Percentiles rank a stretch among this genome's conserved stretches.
These are phyloP conservation scores for Haemorhous mexicanus DNA, from an alignment of 2,113 vertebrate species.

Conservation along the genomic window DNA sequence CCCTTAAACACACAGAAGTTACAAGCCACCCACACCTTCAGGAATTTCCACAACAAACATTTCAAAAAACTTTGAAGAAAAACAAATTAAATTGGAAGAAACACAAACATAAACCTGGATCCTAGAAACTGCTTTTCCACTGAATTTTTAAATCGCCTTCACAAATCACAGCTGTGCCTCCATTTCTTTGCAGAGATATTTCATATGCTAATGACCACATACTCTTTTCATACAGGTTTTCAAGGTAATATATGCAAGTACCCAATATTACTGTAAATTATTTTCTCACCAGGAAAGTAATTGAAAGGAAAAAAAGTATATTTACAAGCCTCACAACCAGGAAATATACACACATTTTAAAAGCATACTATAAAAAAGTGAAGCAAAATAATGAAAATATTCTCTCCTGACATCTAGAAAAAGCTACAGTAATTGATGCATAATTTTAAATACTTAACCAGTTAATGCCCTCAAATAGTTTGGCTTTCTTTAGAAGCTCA, in stretches of 20 bases:
- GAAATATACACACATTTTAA: not conserved
- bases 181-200: not conserved
- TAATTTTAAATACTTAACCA: not conserved
- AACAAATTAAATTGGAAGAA: not conserved
- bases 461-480: not conserved
- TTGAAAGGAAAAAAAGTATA: not conserved
- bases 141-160: not conserved
- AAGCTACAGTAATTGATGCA: not conserved
- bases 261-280: not conserved
- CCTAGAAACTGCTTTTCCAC: not conserved
- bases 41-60: not conserved
- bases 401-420: not conserved
- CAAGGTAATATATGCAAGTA: not conserved
- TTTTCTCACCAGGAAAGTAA: not conserved
- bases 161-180: not conserved
- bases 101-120: not conserved
- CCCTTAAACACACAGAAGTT: not conserved
- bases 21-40: not conserved
- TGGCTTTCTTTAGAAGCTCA: not conserved
- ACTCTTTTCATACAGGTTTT: not conserved
- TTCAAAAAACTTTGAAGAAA: not conserved
- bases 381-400: not conserved
- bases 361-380: not conserved
- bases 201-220: not conserved
- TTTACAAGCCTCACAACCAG: not conserved